phyloP scores from a whole-genome alignment of 2,113 vertebrate genomes.

The Eira barbara region DNA sequence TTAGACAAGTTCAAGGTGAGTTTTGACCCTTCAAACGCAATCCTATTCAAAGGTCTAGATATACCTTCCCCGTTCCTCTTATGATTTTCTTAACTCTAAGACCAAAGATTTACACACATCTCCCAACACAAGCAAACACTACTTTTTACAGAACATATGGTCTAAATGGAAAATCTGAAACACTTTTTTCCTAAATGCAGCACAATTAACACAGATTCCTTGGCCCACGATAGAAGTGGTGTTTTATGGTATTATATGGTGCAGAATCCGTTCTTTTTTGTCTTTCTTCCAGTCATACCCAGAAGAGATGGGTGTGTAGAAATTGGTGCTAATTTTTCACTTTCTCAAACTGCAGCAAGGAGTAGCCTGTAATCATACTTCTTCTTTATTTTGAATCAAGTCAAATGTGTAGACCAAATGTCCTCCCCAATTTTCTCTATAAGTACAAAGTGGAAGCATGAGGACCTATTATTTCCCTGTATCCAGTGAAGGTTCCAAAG shows the following conservation, averaged over 20 bases:
- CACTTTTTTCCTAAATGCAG: not conserved
- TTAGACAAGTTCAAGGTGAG: not conserved
- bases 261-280: accelerated
- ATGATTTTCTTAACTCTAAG: not conserved
- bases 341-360: not conserved
- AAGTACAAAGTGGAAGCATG: not conserved
- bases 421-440: not conserved
- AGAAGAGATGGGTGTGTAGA: not conserved
- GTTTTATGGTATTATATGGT: not conserved
- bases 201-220: not conserved
- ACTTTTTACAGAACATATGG: not conserved
- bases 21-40: not conserved
- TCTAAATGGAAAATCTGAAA: not conserved
- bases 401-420: not conserved
- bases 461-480: not conserved
- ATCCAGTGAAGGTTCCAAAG: not conserved
- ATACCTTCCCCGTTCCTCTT: not conserved
- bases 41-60: not conserved
- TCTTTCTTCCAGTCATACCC: not conserved
- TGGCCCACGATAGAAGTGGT: not conserved
- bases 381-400: not conserved
- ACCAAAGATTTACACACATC: not conserved
- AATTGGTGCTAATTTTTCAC: not conserved
- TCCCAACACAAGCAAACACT: not conserved
- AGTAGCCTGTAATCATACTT: not conserved